Base-by-base conservation (phyloP, 1,140 invertebrate genomes). In the Neotoxoptera formosana region DNA sequence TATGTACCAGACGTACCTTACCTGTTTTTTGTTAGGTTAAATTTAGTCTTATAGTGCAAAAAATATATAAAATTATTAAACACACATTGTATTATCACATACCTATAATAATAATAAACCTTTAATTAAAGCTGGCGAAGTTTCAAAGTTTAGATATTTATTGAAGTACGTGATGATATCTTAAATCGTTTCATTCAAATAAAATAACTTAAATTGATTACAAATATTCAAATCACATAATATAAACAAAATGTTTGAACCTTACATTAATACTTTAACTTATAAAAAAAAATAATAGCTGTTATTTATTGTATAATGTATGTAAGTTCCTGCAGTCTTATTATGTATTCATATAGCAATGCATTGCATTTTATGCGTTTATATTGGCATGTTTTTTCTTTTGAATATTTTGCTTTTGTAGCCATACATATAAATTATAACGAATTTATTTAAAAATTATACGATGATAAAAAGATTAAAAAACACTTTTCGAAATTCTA, bases 391-490 rank as follows among this genome's bases (percentile, higher is more conserved):
- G 53, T 90, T 41, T 89, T 56, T 60, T 53, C 41, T 53, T 89
- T 36, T 8, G 47, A 89, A 53, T 53, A 89, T 89, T 90, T 90
- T 89, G 30, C 36, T 56, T 89, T 36, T 53, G 51, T 36, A 53
- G 11, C 88, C 36, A 41, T 60, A 45, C 21, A 41, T 60, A 51
- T 88, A 88, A 87, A 30, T 23, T 56, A 56, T 25, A 53, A 88
- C 48, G 47, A 90, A 56, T 90, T 90, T 90, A 89, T 56, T 56
- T 34, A 41, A 41, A 90, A 90, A 90, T 90, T 90, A 90, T 56
- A 41, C 88, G 25, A 56, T 23, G 25, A 30, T 36, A 56, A 90
- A 56, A 56, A 4, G n/a, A 25, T n/a, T n/a, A 76, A n/a, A 88
- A 17, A 34, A 30, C 9, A 84, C 9, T 45, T 84, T 45, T 86